Conservation (phyloP, 2,888 invertebrate species). For the Mimas tiliae region DNA sequence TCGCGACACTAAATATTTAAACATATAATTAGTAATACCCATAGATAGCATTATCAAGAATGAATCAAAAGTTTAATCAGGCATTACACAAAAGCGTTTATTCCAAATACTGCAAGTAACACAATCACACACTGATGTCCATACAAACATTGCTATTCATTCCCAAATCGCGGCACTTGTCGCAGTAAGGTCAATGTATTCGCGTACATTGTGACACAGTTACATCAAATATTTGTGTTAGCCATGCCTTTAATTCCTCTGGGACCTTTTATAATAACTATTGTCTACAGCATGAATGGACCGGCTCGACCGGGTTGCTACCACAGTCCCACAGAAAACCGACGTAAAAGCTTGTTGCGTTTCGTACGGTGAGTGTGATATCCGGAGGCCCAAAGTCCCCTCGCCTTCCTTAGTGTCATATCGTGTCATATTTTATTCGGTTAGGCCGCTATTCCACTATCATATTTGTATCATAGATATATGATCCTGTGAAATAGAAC, state of each 20-base stretch:
- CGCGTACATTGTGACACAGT: slow-evolving; percentile 55
- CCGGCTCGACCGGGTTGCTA: no score
- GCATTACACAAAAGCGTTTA: slow-evolving; percentile 26
- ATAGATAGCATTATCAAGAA: background rate
- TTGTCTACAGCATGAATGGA: no score
- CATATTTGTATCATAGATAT: no score
- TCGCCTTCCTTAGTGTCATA: no score
- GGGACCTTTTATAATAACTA: background rate
- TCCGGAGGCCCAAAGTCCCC: no score
- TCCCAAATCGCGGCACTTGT: slow-evolving; percentile 54
- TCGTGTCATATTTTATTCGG: no score
- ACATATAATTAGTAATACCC: background rate
- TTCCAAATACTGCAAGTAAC: slow-evolving; percentile 27
- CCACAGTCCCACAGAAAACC: no score
- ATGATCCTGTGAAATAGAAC: no score
- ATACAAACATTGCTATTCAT: slow-evolving; percentile 38
- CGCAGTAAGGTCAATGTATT: slow-evolving; percentile 67
- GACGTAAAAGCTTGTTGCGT: no score
- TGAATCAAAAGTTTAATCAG: background rate
- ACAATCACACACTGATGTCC: slow-evolving; percentile 35
- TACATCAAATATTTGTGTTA: slow-evolving; percentile 53
- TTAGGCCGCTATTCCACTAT: no score
- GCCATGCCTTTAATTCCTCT: slow-evolving; percentile 28
- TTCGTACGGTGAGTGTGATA: no score
- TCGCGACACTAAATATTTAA: no score